Evolutionary conservation across 2,113 vertebrate genomes (phyloP), one percentile per base, ranked within the genome.

Genomic region (Synodontis membranacea): DNA sequence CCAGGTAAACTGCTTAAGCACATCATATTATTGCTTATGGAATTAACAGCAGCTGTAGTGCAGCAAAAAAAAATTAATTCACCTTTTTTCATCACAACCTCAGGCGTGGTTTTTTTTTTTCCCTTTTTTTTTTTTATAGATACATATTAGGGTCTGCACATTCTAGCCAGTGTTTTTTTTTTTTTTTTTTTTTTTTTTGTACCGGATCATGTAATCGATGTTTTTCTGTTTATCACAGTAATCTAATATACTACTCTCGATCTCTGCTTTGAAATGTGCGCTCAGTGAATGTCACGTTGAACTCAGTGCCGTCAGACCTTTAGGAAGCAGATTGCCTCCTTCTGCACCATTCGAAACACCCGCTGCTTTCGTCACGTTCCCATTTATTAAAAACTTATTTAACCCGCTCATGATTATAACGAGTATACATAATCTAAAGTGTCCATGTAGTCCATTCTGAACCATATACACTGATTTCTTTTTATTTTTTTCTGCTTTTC

Each of bases 81-180:
- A 50, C 79, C 74, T 50, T 9, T 7, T 15, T n/a, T 42, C n/a
- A n/a, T n/a, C n/a, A n/a, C n/a, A 46, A 39, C 14, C 7, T 39
- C 9, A 2, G 6, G 7, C 7, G 11, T 0, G 28, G 52, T 11
- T 86, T 62, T 84, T 8, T 85, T 78, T 15, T 42, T 86, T 88
- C 34, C 34, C 44, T 83, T 54, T 46, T 74, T 15, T 25, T 2
- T 64, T 39, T 75, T 44, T 31, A 48, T 44, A 84, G 5, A 10
- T 2, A 10, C 37, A 76, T 6, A 34, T 56, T 84, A 85, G 84
- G 84, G 39, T 76, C 58, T 85, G 31, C 23, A 79, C 60, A 79
- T 44, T 6, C 23, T 39, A 31, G 39, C 23, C 4, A 64, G 23
- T 64, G 56, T 78, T 46, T 56, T 31, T 70, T 28, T 52, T 54